A percentile compares a stretch with the other conserved stretches of the same genome.
Conservation (phyloP, 2,888 invertebrate genomes). For the Chrysolina americana region DNA sequence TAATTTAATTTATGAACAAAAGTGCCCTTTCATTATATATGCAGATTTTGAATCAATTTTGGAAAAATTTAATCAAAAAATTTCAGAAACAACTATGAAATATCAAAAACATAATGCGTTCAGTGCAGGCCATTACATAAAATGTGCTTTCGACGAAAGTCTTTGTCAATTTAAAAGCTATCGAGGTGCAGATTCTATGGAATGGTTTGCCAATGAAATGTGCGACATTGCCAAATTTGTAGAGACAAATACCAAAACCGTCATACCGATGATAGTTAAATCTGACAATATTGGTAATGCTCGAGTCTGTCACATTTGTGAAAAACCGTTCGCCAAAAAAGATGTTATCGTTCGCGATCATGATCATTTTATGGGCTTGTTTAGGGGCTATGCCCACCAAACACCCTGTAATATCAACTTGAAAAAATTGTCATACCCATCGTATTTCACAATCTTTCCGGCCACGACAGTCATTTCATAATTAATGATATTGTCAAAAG, state of each 20-base stretch:
- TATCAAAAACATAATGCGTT: slow-evolving; percentile 33
- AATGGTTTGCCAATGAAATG: slow-evolving; percentile 51
- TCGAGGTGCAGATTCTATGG: slow-evolving; percentile 48
- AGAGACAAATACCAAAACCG: slow-evolving; percentile 31
- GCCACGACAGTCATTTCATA: slow-evolving; percentile 60
- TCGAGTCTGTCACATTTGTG: background rate
- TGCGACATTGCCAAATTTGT: slow-evolving; percentile 41
- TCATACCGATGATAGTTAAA: background rate
- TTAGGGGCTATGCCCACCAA: slow-evolving; percentile 50
- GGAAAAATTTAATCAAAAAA: too few relatives aligned
- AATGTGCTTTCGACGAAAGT: slow-evolving; percentile 52
- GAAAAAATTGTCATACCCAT: slow-evolving; percentile 58
- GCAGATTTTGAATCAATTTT: too few relatives aligned
- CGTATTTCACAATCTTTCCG: slow-evolving; percentile 59
- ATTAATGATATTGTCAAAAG: slow-evolving; percentile 52
- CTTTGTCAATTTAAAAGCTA: slow-evolving; percentile 27
- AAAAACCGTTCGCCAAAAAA: slow-evolving; percentile 32
- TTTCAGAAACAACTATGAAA: background rate
- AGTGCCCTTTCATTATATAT: too few relatives aligned
- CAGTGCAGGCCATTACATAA: slow-evolving; percentile 53
- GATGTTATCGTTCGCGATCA: slow-evolving; percentile 49
- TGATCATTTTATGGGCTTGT: background rate
- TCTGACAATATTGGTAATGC: background rate
- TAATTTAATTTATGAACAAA: too few relatives aligned
- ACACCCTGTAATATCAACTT: slow-evolving; percentile 60